Evolutionary conservation across 2,888 invertebrate species (phyloP), one percentile per base, ranked within the genome.

Genomic region (Subacronicta megacephala): DNA sequence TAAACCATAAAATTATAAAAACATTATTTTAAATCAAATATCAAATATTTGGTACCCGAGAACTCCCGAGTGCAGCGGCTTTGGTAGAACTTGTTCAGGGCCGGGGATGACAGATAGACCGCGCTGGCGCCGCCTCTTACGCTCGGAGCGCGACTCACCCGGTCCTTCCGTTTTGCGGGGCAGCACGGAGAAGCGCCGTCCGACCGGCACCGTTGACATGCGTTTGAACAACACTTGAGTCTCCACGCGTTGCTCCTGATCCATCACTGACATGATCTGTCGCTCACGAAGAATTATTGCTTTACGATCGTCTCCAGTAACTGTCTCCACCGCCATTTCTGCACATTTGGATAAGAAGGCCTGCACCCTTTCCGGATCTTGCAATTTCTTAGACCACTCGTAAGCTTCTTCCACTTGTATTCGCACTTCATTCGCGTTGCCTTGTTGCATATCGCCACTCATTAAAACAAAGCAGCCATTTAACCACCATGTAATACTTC

Each of bases 361-460:
- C 61, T 90, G 90, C 2, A 93, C 86, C 45, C 86, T 80, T 71
- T 92, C 93, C 2, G 91, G 85, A 72, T 92, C 90, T 50, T 85
- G 88, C 63, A 92, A 51, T 66, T 89, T 91, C 64, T 92, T 92
- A 0, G 91, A 85, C 82, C 84, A 90, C 61, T 92, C 90, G 44
- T 83, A 86, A 10, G 93, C 93, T 70, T 92, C 92, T 62, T 93
- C 94, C 0, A 93, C 92, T 65, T 88, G 84, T 51, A 90, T 85
- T 9, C 90, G 87, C 5, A 94, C 92, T 60, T 94, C 94, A 51
- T 93, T 93, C 0, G 90, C 82, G 52, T 94, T 94, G 3, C 90
- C 90, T 75, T 94, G 94, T 64, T 93, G 93, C 92, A 94, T 93
- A 45, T 94, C 94, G 1, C 93, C 91, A 51, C 92, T 92, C 89